Percentiles rank a stretch among this genome's conserved stretches.
Conservation (phyloP, 2,888 invertebrate species). For the Hypolimnas misippus region DNA sequence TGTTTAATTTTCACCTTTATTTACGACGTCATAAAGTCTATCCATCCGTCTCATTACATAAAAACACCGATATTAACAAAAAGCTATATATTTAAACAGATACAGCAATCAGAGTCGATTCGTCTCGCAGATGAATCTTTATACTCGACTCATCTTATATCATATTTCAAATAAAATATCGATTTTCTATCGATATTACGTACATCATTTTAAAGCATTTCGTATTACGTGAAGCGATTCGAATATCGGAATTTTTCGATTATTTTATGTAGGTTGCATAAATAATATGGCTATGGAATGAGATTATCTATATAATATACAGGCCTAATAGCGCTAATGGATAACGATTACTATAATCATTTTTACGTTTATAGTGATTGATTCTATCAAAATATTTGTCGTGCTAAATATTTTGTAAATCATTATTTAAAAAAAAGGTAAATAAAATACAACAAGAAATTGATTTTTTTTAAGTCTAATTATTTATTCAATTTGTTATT, state of each 20-base stretch:
- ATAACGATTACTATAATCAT: too few species aligned
- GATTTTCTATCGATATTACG: constrained; percentile 25
- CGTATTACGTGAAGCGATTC: constrained; percentile 24
- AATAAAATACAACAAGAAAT: too few species aligned
- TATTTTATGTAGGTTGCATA: neutral
- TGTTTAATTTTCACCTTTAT: constrained; percentile 17
- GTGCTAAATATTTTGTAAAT: too few species aligned
- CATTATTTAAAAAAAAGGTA: too few species aligned
- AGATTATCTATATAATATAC: neutral
- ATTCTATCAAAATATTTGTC: too few species aligned
- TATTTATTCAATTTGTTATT: too few species aligned
- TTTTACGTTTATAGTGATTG: too few species aligned
- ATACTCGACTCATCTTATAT: constrained; percentile 17
- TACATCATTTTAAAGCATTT: constrained; percentile 15
- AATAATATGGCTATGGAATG: neutral
- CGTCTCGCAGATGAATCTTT: constrained; percentile 30
- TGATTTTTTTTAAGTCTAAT: too few species aligned
- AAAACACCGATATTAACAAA: constrained; percentile 23
- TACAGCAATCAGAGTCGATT: constrained; percentile 30
- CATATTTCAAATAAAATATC: constrained; percentile 26
- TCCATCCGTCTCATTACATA: neutral
- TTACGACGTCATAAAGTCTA: constrained; percentile 2
- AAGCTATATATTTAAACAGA: constrained; percentile 25
- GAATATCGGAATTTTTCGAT: neutral
- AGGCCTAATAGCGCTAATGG: neutral